These are phyloP conservation scores for Exocentrus adspersus DNA, from an alignment of 2,888 invertebrate genomes.

Conservation along the genomic window DNA sequence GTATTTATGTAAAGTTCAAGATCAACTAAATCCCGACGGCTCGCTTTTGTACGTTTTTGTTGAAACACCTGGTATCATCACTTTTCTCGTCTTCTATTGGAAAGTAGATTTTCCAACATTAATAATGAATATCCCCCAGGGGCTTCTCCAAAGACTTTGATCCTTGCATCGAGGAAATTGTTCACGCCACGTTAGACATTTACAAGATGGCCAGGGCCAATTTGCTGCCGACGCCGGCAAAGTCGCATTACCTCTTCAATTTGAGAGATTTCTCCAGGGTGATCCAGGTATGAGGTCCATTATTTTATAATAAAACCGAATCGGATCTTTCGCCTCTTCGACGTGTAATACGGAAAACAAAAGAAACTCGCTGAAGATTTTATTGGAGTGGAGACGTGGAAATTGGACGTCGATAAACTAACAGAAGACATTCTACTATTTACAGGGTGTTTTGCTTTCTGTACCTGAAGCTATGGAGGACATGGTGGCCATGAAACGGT, in stretches of 20 bases:
- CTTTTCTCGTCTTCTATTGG: conserved; percentile 1
- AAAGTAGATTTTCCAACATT: conserved; percentile 21
- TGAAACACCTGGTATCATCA: background rate
- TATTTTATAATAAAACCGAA: background rate
- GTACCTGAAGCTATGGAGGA: conserved; percentile 93
- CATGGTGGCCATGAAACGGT: conserved; percentile 83
- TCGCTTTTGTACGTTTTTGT: too few relatives aligned
- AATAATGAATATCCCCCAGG: conserved; percentile 64
- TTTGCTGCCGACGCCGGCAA: conserved; percentile 90
- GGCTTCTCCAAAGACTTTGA: conserved; percentile 96
- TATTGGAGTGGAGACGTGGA: background rate
- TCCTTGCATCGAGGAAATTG: conserved; percentile 89
- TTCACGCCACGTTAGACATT: conserved; percentile 84
- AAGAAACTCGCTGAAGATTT: background rate
- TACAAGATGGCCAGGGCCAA: conserved; percentile 85
- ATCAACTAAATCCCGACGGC: too few relatives aligned
- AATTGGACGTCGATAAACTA: too few relatives aligned
- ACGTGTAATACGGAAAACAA: background rate
- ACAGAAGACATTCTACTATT: too few relatives aligned
- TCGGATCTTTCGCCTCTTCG: background rate
- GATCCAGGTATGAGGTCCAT: conserved; percentile 71
- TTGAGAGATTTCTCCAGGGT: conserved; percentile 93
- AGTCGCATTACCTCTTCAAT: conserved; percentile 95
- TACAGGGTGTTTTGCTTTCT: conserved; percentile 87
- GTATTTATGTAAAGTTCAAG: too few relatives aligned